Percentiles rank a stretch among this genome's conserved stretches.
These are phyloP conservation scores for Elephas maximus DNA, from an alignment of 2,113 vertebrate genomes.

Conservation along the genomic window DNA sequence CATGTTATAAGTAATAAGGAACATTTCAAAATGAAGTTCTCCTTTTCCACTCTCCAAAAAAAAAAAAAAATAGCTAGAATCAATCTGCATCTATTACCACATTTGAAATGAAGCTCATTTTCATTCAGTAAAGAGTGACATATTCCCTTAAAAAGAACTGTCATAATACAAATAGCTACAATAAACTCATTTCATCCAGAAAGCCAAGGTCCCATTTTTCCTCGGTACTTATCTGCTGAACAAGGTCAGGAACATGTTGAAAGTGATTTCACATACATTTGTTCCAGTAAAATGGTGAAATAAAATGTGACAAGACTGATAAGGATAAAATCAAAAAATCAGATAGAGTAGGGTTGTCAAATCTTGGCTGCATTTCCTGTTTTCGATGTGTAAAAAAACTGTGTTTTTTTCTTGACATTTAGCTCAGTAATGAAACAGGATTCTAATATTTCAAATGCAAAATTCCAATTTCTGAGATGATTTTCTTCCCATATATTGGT, in stretches of 20 bases:
- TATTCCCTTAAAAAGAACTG: neutral
- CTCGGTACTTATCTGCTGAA: neutral
- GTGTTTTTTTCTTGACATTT: conserved; percentile 6
- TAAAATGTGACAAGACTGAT: neutral
- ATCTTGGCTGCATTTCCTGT: neutral
- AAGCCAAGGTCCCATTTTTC: conserved; percentile 54
- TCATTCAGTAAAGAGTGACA: neutral
- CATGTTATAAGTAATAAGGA: neutral
- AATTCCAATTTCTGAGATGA: neutral
- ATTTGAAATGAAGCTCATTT: neutral
- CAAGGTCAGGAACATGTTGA: conserved; percentile 42
- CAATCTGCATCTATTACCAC: neutral
- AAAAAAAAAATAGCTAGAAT: neutral
- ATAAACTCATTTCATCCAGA: neutral
- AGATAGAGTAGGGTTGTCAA: neutral
- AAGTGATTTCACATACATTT: neutral
- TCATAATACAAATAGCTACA: neutral
- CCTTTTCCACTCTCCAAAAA: neutral
- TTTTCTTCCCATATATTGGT: neutral
- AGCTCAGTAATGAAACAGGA: neutral
- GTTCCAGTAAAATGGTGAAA: conserved; percentile 40
- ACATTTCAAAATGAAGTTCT: neutral
- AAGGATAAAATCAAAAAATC: conserved; percentile 44
- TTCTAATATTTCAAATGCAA: conserved; percentile 20
- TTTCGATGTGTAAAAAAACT: neutral